Conservation (phyloP, 2,888 invertebrate genomes). For the Sarcophaga caerulescens region DNA sequence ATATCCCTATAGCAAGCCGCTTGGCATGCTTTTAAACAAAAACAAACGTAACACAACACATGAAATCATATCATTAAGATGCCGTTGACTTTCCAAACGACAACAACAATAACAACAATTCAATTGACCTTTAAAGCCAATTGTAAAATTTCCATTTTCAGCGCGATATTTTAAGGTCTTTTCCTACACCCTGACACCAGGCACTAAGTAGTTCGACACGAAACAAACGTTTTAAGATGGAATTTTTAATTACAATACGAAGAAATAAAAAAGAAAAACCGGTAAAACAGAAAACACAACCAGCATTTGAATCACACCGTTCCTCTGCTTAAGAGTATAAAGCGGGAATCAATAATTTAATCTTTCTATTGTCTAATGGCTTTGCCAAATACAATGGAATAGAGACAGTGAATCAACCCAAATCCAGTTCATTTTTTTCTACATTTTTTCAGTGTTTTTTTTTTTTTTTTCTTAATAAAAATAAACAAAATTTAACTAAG, state of each 20-base stretch:
- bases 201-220: not conserved
- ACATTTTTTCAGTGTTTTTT: no score
- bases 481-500: not conserved
- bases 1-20: no score
- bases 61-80: constrained; percentile 1
- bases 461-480: not conserved
- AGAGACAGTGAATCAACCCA: not conserved
- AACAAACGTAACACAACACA: not conserved
- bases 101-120: not conserved
- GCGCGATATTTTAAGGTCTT: not conserved
- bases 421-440: not conserved
- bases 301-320: not conserved
- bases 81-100: constrained; percentile 14
- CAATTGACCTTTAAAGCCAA: not conserved
- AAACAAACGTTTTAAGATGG: not conserved
- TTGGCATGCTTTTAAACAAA: no score
- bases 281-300: no score
- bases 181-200: not conserved
- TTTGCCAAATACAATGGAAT: not conserved
- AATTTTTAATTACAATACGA: not conserved
- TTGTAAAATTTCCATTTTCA: not conserved
- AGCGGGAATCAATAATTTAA: not conserved
- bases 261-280: not conserved
- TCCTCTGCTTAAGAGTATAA: no score
- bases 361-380: not conserved